Conservation (phyloP, 1,140 invertebrate species). For the Drosophila pandora region DNA sequence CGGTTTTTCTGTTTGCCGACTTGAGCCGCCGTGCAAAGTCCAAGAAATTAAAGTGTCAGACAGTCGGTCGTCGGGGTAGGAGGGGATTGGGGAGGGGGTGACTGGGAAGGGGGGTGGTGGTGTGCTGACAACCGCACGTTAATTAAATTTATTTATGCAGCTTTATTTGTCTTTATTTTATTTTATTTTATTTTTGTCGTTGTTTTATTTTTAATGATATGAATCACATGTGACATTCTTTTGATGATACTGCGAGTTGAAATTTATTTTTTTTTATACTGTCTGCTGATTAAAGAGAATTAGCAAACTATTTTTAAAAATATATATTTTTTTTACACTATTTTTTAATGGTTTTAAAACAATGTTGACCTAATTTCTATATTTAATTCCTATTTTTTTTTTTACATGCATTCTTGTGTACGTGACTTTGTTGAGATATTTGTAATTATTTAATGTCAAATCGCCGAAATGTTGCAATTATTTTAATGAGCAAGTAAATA, state of each 20-base stretch:
- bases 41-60: constrained; percentile 78
- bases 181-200: constrained; percentile 46
- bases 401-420: background rate
- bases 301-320: background rate
- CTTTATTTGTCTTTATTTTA: constrained; percentile 61
- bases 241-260: constrained; percentile 38
- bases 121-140: constrained; percentile 59
- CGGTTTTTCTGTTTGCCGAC: constrained; percentile 54
- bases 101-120: background rate
- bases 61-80: constrained; percentile 19
- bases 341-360: background rate
- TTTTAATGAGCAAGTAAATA: background rate
- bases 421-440: background rate
- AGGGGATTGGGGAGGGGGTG: constrained; percentile 13
- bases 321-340: no score
- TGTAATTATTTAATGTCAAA: constrained; percentile 4
- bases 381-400: background rate
- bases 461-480: background rate
- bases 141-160: constrained; percentile 80
- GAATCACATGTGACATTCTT: constrained; percentile 78
- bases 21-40: constrained; percentile 79
- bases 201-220: constrained; percentile 73
- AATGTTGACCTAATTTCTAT: background rate
- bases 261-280: constrained; percentile 8
- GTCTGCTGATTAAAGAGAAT: background rate